Evolutionary conservation across 2,888 invertebrate species (phyloP).

Genomic region (Phlogophora meticulosa): DNA sequence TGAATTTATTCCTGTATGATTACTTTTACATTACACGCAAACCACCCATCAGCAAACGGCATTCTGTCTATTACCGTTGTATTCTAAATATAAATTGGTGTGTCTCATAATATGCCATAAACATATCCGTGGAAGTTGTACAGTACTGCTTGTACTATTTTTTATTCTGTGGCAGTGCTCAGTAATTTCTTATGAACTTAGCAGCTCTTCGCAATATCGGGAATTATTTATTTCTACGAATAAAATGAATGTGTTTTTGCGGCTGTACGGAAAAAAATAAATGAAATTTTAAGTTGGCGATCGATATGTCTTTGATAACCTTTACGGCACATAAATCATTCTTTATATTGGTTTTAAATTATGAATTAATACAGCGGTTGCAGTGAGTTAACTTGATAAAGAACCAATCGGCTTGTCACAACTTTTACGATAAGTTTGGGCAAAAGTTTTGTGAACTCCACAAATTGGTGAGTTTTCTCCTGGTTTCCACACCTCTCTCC

Average conservation of each 20-base stretch:
- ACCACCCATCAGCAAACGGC: no score
- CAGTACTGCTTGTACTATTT: no score
- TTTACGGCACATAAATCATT: conserved; percentile 19
- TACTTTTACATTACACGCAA: no score
- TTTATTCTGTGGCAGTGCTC: no score
- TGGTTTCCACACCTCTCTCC: background rate
- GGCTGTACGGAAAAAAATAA: background rate
- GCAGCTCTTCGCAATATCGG: background rate
- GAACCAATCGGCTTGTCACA: background rate
- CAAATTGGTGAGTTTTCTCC: background rate
- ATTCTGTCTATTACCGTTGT: no score
- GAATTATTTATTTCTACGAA: background rate
- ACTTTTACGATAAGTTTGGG: background rate
- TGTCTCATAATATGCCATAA: no score
- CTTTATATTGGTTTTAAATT: conserved; percentile 1
- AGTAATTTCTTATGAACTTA: background rate
- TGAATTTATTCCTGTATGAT: no score
- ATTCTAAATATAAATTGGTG: no score
- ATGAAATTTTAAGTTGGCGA: conserved; percentile 11
- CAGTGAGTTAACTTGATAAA: conserved; percentile 4
- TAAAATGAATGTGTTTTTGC: background rate
- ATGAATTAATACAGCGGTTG: background rate
- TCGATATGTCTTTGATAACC: background rate
- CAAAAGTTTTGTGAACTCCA: background rate
- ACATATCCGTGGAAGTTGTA: no score